Base-by-base conservation (phyloP, 2,113 vertebrate genomes). In the Microtus pennsylvanicus region DNA sequence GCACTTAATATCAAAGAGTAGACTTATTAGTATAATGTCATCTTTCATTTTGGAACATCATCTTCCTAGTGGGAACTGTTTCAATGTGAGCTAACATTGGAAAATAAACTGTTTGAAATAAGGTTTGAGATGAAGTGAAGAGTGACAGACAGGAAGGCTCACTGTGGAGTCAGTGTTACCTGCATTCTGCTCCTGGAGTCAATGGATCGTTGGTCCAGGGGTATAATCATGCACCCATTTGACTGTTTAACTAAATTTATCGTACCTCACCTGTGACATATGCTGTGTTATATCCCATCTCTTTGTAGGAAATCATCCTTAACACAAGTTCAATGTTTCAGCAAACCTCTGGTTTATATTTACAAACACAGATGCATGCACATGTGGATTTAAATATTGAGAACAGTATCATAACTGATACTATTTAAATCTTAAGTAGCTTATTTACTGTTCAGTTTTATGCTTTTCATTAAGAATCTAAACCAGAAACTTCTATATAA, bases 81-180 rank as follows among this genome's bases (percentile, higher is more conserved):
- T 93, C 42, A 90, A 3, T 38, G 38, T 86, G n/a, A 61, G 58
- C 70, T 28, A 3, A 22, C 61, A 1, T 65, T 58, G 80, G 42
- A 63, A 92, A 92, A 93, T 86, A 3, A 81, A 95, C 61, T 63
- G 85, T 81, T 42, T 87, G 22, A 94, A 94, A 55, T 80, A 87
- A 93, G 26, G 69, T 61, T 87, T 91, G 24, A 33, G 87, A 78
- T 42, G 35, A 96, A 93, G 70, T 24, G 80, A 19, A 89, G 4
- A n/a, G 74, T 67, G n/a, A 47, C 47, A 50, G 67, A 22, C 38
- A 61, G 28, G 77, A 77, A 35, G 52, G 78, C 12, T 47, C 24
- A 7, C n/a, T 26, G 2, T 21, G 30, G 42, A 42, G 4, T 45
- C 12, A 52, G 6, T 17, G 55, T 58, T 75, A 30, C 55, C 75